phyloP scores from a whole-genome alignment of 1,140 invertebrate genomes.

The Euwallacea similis region DNA sequence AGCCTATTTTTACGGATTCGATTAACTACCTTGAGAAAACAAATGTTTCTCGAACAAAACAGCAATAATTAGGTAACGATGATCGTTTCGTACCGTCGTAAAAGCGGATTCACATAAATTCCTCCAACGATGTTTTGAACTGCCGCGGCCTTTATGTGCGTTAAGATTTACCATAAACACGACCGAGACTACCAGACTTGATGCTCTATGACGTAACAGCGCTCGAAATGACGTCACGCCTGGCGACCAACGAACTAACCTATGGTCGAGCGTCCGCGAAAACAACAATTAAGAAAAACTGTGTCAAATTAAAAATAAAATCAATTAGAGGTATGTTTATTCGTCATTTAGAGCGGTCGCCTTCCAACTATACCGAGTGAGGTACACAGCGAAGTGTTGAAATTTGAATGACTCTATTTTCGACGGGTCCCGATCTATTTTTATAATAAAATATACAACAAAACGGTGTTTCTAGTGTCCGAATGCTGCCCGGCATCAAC shows the following conservation, averaged over 20 bases:
- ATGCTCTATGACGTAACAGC: no score
- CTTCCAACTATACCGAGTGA: background rate
- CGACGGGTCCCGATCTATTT: slow-evolving; percentile 24
- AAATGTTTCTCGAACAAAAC: slow-evolving; percentile 23
- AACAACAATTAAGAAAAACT: slow-evolving; percentile 10
- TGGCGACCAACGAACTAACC: no score
- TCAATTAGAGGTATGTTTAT: background rate
- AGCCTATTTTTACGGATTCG: slow-evolving; percentile 10
- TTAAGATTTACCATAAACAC: slow-evolving; percentile 20
- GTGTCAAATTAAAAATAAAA: background rate
- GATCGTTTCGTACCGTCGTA: slow-evolving; percentile 16
- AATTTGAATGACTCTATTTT: slow-evolving; percentile 33
- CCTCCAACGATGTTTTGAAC: slow-evolving; percentile 9
- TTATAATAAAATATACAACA: slow-evolving; percentile 28
- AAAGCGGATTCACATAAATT: slow-evolving; percentile 19
- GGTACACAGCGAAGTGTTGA: slow-evolving; percentile 8
- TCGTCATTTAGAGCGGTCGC: background rate
- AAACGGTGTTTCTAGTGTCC: slow-evolving; percentile 28
- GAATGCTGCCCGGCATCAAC: slow-evolving; percentile 14
- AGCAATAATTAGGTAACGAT: slow-evolving; percentile 24
- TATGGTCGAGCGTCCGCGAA: no score
- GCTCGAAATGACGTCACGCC: no score
- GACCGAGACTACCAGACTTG: background rate
- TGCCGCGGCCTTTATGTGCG: background rate
- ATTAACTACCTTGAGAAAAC: slow-evolving; percentile 21